A percentile compares a stretch with the other conserved stretches of the same genome.
These are phyloP conservation scores for Toxonevra muliebris DNA, from an alignment of 2,888 invertebrate species.

Conservation along the genomic window DNA sequence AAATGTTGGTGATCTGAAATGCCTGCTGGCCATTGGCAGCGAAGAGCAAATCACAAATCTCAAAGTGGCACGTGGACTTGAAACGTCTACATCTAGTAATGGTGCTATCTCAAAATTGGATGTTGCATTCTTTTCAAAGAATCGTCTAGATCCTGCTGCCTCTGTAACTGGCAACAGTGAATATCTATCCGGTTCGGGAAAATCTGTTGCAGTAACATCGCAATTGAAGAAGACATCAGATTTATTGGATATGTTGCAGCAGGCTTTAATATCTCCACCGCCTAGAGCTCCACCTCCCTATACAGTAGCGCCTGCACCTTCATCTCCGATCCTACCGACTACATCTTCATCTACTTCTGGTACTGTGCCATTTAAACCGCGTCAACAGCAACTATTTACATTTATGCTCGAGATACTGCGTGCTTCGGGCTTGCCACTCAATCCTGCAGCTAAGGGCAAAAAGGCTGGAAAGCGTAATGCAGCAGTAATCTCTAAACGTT, in stretches of 20 bases:
- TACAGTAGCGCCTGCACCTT: not conserved
- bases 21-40: slow-evolving; percentile 71
- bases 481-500: slow-evolving; percentile 51
- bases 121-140: not conserved
- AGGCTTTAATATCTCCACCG: slow-evolving; percentile 39
- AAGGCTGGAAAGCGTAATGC: slow-evolving; percentile 49
- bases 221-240: slow-evolving; percentile 48
- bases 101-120: not conserved
- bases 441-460: slow-evolving; percentile 51
- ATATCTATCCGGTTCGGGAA: slow-evolving; percentile 20
- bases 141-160: not conserved
- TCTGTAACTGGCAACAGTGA: not conserved
- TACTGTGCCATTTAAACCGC: not conserved
- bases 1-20: slow-evolving; percentile 68
- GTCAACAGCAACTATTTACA: slow-evolving; percentile 49
- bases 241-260: slow-evolving; percentile 55
- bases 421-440: slow-evolving; percentile 69
- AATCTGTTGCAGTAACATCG: slow-evolving; percentile 1
- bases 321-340: slow-evolving; percentile 17
- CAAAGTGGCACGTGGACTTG: slow-evolving; percentile 62
- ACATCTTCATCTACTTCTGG: not conserved
- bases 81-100: not conserved
- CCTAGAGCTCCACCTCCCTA: not conserved
- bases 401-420: slow-evolving; percentile 68
- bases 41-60: slow-evolving; percentile 69